Percentiles rank a stretch among this genome's conserved stretches.
phyloP scores from a whole-genome alignment of 2,113 vertebrate genomes.

The Seriola quinqueradiata region DNA sequence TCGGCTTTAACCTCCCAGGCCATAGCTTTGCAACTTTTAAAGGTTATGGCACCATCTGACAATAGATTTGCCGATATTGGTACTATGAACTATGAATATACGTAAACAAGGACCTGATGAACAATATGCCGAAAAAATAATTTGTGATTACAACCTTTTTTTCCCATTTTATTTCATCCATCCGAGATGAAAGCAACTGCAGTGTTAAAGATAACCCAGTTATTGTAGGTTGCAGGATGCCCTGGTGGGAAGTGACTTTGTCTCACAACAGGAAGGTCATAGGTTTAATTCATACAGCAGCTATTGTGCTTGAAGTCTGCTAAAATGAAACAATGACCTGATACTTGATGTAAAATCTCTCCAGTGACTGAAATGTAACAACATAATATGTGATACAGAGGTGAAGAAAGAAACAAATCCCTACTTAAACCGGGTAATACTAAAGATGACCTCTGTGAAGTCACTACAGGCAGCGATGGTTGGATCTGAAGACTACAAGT shows the following conservation, averaged over 20 bases:
- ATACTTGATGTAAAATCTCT: constrained; percentile 37
- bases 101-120: constrained; percentile 35
- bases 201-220: constrained; percentile 31
- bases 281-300: constrained; percentile 70
- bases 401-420: constrained; percentile 18
- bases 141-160: constrained; percentile 34
- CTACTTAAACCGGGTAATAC: background rate
- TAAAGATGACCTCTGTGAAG: background rate
- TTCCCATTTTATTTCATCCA: constrained; percentile 39
- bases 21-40: constrained; percentile 41
- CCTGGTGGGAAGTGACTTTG: constrained; percentile 73
- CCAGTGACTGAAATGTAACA: constrained; percentile 37
- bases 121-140: constrained; percentile 44
- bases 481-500: background rate
- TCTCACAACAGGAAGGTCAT: constrained; percentile 75
- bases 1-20: constrained; percentile 48
- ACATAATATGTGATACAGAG: constrained; percentile 11
- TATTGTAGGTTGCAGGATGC: constrained; percentile 47
- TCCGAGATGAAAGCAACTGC: constrained; percentile 20
- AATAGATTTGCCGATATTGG: constrained; percentile 23
- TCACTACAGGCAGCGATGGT: no score
- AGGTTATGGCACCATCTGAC: constrained; percentile 30
- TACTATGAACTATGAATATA: background rate
- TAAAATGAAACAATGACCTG: constrained; percentile 70
- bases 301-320: constrained; percentile 69